These are phyloP conservation scores for Dermatemys mawii DNA, from an alignment of 2,113 vertebrate species.

Conservation along the genomic window DNA sequence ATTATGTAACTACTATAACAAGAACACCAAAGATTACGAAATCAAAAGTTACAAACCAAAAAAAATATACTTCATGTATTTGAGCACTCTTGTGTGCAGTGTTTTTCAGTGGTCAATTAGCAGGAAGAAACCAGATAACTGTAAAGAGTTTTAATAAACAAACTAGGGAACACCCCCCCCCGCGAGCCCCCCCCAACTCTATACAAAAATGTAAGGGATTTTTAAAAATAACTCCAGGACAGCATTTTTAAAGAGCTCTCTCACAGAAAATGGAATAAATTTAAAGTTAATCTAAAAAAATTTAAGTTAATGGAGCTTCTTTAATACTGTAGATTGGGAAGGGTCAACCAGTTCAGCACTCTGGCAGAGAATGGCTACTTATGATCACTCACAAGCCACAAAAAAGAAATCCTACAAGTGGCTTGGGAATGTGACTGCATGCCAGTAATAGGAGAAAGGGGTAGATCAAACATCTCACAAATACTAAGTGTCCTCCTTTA, in stretches of 20 bases:
- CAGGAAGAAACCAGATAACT: not conserved
- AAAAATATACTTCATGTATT: not conserved
- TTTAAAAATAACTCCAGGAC: not conserved
- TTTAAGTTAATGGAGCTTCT: not conserved
- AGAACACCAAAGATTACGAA: not conserved
- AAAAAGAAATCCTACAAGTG: not conserved
- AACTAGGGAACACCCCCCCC: no score
- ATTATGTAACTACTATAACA: not conserved
- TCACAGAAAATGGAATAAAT: not conserved
- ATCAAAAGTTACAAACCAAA: not conserved
- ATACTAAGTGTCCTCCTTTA: not conserved
- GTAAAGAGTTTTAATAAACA: not conserved
- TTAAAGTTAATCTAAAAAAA: not conserved
- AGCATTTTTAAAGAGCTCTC: not conserved
- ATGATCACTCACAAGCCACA: not conserved
- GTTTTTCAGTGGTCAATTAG: not conserved
- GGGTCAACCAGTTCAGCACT: not conserved
- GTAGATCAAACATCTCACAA: slow-evolving; percentile 3
- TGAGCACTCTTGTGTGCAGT: not conserved
- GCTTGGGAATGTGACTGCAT: not conserved
- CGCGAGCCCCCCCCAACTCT: no score
- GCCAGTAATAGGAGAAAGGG: slow-evolving; percentile 40
- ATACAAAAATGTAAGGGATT: not conserved
- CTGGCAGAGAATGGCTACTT: not conserved
- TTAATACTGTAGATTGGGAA: fast-evolving